phyloP scores from a whole-genome alignment of 2,888 invertebrate species.

The Agriopis aurantiaria region DNA sequence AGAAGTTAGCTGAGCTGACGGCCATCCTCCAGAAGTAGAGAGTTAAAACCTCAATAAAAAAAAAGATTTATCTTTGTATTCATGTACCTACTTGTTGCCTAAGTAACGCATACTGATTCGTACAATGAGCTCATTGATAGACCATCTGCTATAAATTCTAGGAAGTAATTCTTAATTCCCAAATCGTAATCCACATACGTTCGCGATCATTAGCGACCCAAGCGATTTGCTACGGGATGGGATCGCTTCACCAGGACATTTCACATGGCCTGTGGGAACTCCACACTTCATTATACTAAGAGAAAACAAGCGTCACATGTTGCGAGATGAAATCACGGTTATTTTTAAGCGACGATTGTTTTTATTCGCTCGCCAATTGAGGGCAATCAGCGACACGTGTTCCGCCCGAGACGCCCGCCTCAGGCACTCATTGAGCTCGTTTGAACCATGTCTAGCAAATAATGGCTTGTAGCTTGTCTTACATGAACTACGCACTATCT shows the following conservation, averaged over 20 bases:
- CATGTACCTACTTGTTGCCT: neutral
- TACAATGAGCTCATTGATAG: constrained; percentile 30
- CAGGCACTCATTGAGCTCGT: constrained; percentile 76
- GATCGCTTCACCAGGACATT: constrained; percentile 71
- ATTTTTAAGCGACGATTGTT: constrained; percentile 86
- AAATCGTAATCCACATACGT: constrained; percentile 59
- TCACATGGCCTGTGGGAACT: constrained; percentile 82
- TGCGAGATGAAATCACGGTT: constrained; percentile 85
- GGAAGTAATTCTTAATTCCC: constrained; percentile 55
- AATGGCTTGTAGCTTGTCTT: constrained; percentile 44
- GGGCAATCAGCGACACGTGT: constrained; percentile 86
- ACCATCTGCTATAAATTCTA: constrained; percentile 53
- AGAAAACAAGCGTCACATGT: constrained; percentile 83
- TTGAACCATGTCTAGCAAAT: constrained; percentile 61
- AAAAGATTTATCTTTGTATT: no score
- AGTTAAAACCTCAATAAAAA: no score
- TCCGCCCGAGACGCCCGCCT: constrained; percentile 76
- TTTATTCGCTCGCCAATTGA: constrained; percentile 86
- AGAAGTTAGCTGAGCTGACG: no score
- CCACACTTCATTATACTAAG: constrained; percentile 66
- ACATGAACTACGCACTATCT: constrained; percentile 23
- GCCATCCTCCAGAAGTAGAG: no score
- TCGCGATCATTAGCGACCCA: constrained; percentile 76
- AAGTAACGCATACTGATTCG: neutral
- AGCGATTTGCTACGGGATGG: constrained; percentile 70